Evolutionary conservation across 2,113 vertebrate species (phyloP), one percentile per base, ranked within the genome.

Genomic region (Otis tarda): DNA sequence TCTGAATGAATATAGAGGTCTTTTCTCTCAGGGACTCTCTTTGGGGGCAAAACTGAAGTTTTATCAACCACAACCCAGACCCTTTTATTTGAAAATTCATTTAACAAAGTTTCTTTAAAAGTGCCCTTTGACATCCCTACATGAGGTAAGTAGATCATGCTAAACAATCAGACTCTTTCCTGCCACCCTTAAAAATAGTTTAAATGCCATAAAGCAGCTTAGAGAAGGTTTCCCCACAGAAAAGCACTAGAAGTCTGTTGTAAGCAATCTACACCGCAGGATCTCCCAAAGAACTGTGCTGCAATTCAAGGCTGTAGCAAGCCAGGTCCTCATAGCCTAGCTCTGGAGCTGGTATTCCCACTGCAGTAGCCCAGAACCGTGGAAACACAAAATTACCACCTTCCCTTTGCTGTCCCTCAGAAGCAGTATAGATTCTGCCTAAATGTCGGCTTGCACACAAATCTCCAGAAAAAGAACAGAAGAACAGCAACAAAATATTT

Each of bases 301-400:
- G 11, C 9, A 57, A 3, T 35, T 86, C 23, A 37, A 50, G 15
- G 10, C 14, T 60, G 7, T 12, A 74, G 22, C 52, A 67, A 91
- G 27, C 3, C 35, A 41, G 2, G 14, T 45, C 55, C 14, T 50
- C 9, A 0, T 6, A 61, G 12, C 5, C 12, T 33, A 2, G 10
- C 20, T 83, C 39, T 27, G 30, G 25, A 88, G 17, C 3, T 50
- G 7, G 2, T 80, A 92, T 75, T 75, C 52, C 30, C 5, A 43
- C 30, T 2, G 0, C 31, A 70, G 41, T 50, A 92, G 28, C 37
- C 14, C 76, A 90, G 39, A 93, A 49, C 45, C 37, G 37, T 20
- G 50, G 68, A 95, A 93, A 90, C n/a, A 69, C 20, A 65, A 83
- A 83, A 89, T 77, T 55, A 24, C 12, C 30, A 18, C 63, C 17